phyloP scores from a whole-genome alignment of 2,888 invertebrate genomes.

The Ormyrus pomaceus region DNA sequence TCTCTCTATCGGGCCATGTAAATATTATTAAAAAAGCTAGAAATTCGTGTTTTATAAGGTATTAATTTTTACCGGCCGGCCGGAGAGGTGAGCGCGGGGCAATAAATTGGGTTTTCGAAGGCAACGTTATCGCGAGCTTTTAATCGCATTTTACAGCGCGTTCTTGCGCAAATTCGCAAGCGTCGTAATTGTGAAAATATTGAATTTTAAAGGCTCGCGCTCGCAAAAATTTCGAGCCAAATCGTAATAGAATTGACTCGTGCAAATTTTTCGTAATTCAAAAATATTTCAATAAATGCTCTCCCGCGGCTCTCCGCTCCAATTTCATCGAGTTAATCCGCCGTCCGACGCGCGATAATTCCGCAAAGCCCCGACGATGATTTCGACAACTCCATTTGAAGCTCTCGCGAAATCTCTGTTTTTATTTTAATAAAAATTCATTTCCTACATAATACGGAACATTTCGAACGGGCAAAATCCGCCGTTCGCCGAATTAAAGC shows the following conservation, averaged over 20 bases:
- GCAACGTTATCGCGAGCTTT: constrained; percentile 22
- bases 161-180: constrained; percentile 20
- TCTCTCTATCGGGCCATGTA: background rate
- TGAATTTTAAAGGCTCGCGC: constrained; percentile 27
- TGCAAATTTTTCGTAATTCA: constrained; percentile 24
- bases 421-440: background rate
- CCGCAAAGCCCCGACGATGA: no score
- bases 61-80: constrained; percentile 10
- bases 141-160: constrained; percentile 37
- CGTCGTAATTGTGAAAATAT: constrained; percentile 36
- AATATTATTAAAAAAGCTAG: constrained; percentile 9
- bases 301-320: background rate
- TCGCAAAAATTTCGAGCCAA: constrained; percentile 13
- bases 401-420: background rate
- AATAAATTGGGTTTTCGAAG: constrained; percentile 42
- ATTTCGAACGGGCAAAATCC: no score
- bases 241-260: constrained; percentile 23
- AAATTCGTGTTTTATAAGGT: constrained; percentile 5
- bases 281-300: constrained; percentile 6
- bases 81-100: background rate
- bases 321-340: background rate
- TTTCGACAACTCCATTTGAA: no score
- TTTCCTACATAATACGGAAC: background rate
- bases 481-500: background rate
- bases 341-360: no score